Percentiles rank a stretch among this genome's conserved stretches.
phyloP scores from a whole-genome alignment of 2,113 vertebrate species.

The Speoplatyrhinus poulsoni region DNA sequence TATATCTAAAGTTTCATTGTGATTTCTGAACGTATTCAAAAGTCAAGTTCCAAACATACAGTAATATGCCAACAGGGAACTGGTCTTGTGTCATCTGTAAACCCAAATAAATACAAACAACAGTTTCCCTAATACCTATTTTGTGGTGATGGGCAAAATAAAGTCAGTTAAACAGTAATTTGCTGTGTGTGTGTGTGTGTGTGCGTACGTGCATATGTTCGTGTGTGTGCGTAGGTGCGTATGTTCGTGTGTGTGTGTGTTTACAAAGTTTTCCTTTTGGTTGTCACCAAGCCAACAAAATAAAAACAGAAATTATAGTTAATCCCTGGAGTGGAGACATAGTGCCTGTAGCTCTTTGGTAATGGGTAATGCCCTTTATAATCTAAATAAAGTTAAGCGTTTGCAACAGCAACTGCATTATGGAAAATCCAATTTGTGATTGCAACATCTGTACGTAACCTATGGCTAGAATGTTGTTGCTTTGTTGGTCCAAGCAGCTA shows the following conservation, averaged over 20 bases:
- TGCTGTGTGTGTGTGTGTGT: conserved; percentile 33
- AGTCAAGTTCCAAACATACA: conserved; percentile 22
- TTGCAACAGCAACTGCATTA: conserved; percentile 58
- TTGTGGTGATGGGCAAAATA: conserved; percentile 39
- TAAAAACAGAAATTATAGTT: conserved; percentile 62
- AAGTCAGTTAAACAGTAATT: conserved; percentile 37
- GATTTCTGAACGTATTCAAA: conserved; percentile 48
- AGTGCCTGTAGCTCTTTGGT: conserved; percentile 58
- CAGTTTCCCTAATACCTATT: conserved; percentile 38
- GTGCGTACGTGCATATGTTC: neutral
- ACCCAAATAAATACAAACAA: conserved; percentile 10
- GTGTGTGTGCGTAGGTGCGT: neutral
- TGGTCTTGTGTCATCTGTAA: conserved; percentile 12
- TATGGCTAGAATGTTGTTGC: conserved; percentile 43
- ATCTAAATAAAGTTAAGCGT: conserved; percentile 67
- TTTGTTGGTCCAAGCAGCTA: conserved; percentile 34
- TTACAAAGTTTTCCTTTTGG: conserved; percentile 43
- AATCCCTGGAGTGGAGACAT: conserved; percentile 52
- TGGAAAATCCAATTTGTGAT: conserved; percentile 73
- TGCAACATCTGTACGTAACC: conserved; percentile 63
- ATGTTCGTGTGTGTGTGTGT: neutral
- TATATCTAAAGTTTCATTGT: conserved; percentile 42
- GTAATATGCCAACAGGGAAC: conserved; percentile 25
- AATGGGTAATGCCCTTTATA: conserved; percentile 57
- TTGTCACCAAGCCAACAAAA: conserved; percentile 42